phyloP scores from a whole-genome alignment of 2,113 vertebrate genomes.

The Hippotragus niger region DNA sequence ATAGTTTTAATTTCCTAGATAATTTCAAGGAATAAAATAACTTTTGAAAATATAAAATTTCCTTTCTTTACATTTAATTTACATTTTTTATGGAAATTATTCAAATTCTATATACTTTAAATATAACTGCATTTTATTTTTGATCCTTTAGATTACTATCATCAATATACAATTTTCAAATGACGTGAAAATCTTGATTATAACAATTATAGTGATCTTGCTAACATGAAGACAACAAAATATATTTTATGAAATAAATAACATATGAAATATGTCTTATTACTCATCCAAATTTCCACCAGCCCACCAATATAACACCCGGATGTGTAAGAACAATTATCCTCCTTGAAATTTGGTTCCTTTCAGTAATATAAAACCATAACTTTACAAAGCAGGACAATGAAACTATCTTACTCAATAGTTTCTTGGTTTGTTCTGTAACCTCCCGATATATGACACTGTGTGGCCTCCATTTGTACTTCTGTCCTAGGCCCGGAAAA shows the following conservation, averaged over 20 bases:
- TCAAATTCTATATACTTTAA: neutral
- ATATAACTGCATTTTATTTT: neutral
- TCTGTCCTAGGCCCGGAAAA: neutral
- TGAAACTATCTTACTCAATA: neutral
- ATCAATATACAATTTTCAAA: neutral
- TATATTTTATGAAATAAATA: neutral
- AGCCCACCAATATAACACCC: neutral
- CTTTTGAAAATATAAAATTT: neutral
- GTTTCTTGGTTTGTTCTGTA: neutral
- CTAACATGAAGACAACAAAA: neutral
- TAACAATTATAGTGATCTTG: neutral
- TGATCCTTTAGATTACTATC: neutral
- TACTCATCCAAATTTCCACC: neutral
- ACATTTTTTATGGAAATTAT: neutral
- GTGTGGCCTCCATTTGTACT: neutral
- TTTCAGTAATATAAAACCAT: neutral
- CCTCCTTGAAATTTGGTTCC: neutral
- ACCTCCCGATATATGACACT: neutral
- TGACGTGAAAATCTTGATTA: neutral
- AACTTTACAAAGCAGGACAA: neutral
- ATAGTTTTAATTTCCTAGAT: neutral
- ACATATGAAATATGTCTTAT: neutral
- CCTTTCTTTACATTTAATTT: neutral
- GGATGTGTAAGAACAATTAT: neutral
- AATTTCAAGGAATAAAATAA: neutral